A percentile compares a stretch with the other conserved stretches of the same genome.
Evolutionary conservation across 2,888 invertebrate species (phyloP).

Genomic region (Plagiodera versicolora): DNA sequence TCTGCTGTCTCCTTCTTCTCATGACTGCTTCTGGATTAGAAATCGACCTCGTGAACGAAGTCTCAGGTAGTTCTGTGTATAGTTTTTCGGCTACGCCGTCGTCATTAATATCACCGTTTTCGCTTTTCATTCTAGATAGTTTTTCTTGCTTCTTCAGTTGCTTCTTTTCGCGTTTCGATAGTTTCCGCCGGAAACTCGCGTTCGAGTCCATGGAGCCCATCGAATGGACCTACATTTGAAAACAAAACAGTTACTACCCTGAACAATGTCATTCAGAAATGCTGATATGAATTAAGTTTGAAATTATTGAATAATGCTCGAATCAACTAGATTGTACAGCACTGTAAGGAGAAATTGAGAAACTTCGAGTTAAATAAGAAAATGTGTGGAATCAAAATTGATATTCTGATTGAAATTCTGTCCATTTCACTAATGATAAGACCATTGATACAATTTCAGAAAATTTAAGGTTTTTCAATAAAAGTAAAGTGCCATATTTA

Average conservation of each 20-base stretch:
- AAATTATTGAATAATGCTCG: no score
- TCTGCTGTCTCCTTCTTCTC: constrained; percentile 94
- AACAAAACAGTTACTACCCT: neutral
- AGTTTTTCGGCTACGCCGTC: constrained; percentile 86
- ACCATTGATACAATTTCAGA: no score
- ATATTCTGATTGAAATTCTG: no score
- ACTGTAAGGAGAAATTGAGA: no score
- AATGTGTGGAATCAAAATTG: no score
- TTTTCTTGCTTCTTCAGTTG: constrained; percentile 95
- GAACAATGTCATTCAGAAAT: no score
- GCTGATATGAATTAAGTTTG: no score
- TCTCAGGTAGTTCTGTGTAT: constrained; percentile 95
- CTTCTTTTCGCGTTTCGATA: constrained; percentile 97
- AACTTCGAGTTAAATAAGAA: no score
- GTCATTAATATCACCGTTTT: constrained; percentile 64
- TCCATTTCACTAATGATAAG: no score
- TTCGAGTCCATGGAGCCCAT: constrained; percentile 73
- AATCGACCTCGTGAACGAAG: constrained; percentile 97
- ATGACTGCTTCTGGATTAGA: constrained; percentile 99
- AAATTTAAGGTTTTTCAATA: no score
- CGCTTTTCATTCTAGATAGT: constrained; percentile 74
- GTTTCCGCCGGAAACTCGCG: constrained; percentile 86
- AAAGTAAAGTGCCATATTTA: no score
- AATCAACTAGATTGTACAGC: no score
- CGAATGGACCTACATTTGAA: constrained; percentile 60